phyloP scores from a whole-genome alignment of 64 coral and sea anemone genomes.

The Platygyra sinensis region DNA sequence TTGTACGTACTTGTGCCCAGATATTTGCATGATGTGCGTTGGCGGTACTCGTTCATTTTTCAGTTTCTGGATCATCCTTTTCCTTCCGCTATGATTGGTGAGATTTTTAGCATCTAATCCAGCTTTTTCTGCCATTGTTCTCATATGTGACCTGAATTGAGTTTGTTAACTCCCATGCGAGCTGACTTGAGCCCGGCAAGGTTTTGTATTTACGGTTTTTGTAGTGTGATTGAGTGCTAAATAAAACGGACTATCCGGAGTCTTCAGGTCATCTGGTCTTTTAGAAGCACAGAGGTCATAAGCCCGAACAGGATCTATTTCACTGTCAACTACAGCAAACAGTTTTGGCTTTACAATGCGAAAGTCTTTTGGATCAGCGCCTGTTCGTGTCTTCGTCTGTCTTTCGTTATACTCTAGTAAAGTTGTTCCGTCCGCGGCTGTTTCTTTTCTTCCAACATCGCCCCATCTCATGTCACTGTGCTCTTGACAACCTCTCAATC shows the following conservation, averaged over 20 bases:
- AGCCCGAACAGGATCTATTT: no score
- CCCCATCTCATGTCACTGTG: slow-evolving; percentile 13
- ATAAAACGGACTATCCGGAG: slow-evolving; percentile 54
- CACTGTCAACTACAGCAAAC: no score
- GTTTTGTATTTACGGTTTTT: slow-evolving; percentile 21
- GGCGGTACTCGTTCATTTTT: background rate
- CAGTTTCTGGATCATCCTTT: slow-evolving; percentile 49
- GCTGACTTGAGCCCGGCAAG: slow-evolving; percentile 40
- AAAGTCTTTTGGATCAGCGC: no score
- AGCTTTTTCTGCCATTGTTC: no score
- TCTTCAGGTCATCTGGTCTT: no score
- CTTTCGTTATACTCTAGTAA: slow-evolving; percentile 30
- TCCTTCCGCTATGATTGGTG: slow-evolving; percentile 30
- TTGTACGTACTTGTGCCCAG: no score
- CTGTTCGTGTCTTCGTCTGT: slow-evolving; percentile 36
- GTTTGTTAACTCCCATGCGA: slow-evolving; percentile 9
- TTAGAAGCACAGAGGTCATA: no score
- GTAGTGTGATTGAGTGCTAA: slow-evolving; percentile 46
- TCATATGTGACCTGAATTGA: slow-evolving; percentile 38
- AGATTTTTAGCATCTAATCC: no score
- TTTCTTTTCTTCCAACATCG: slow-evolving; percentile 33
- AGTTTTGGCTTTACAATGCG: no score
- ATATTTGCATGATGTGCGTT: no score
- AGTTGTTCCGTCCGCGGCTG: slow-evolving; percentile 17
- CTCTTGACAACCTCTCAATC: no score